phyloP scores from a whole-genome alignment of 2,797 vertebrate genomes.

The Sciurus carolinensis region DNA sequence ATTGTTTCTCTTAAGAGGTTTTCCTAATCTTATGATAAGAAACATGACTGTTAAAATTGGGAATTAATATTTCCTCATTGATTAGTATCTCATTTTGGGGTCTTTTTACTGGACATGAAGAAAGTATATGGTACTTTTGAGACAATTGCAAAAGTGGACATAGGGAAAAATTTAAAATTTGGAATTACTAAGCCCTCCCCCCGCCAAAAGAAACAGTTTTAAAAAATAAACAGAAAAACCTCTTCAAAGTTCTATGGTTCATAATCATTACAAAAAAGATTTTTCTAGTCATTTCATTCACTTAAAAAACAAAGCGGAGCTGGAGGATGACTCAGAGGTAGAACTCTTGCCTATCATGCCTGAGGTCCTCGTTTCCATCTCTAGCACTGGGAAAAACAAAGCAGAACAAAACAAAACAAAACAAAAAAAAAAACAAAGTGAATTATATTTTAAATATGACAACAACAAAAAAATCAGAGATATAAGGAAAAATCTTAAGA shows the following conservation, averaged over 20 bases:
- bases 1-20: slow-evolving; percentile 33
- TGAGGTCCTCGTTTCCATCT: not conserved
- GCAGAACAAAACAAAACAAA: too few relatives aligned
- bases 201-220: not conserved
- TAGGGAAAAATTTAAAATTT: slow-evolving; percentile 36
- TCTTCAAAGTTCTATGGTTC: not conserved
- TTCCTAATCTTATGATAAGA: not conserved
- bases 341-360: not conserved
- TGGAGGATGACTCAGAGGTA: not conserved
- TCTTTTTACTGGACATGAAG: not conserved
- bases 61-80: slow-evolving; percentile 16
- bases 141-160: not conserved
- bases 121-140: not conserved
- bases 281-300: not conserved
- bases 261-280: not conserved
- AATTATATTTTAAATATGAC: slow-evolving; percentile 19
- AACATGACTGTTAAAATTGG: not conserved
- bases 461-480: not conserved
- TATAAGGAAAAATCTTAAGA: not conserved
- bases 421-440: not conserved
- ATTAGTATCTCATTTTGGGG: not conserved
- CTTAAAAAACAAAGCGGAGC: not conserved
- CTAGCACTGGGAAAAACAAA: not conserved
- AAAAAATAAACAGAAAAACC: not conserved
- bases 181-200: not conserved